phyloP scores from a whole-genome alignment of 2,797 vertebrate species.

The Aythya fuligula region DNA sequence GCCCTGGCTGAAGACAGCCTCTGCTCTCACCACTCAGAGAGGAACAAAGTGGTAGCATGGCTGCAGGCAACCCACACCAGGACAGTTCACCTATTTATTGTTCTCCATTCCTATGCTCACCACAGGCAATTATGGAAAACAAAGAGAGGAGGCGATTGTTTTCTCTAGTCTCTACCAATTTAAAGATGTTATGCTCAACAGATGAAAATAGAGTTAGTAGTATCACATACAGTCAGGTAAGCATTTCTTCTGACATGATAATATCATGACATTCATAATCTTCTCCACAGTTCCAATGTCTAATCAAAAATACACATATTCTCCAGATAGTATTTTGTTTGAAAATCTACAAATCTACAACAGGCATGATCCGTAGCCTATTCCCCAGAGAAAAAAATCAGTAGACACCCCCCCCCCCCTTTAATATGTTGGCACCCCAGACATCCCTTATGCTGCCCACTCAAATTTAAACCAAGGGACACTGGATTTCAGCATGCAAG shows the following conservation, averaged over 20 bases:
- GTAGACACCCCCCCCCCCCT: rapidly evolving
- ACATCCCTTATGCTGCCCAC: neutral
- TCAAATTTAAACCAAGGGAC: neutral
- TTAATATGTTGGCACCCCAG: neutral
- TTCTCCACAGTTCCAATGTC: neutral
- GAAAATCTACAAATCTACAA: neutral
- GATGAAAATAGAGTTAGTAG: neutral
- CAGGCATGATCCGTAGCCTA: neutral
- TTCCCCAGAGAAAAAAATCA: neutral
- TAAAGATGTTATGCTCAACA: neutral
- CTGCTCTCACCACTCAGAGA: neutral
- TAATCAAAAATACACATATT: neutral
- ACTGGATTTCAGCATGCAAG: rapidly evolving
- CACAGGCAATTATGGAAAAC: rapidly evolving
- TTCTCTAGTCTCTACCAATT: neutral
- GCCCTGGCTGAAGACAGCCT: neutral
- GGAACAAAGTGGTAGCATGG: neutral
- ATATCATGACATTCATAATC: neutral
- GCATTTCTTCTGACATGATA: neutral
- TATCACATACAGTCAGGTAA: neutral
- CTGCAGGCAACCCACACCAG: neutral
- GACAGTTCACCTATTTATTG: neutral
- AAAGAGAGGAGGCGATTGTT: neutral
- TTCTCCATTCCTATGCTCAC: rapidly evolving
- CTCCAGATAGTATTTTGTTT: neutral